Evolutionary conservation across 35 echinoderm and acorn worm species (phyloP).

Genomic region (Stichopus chloronotus): DNA sequence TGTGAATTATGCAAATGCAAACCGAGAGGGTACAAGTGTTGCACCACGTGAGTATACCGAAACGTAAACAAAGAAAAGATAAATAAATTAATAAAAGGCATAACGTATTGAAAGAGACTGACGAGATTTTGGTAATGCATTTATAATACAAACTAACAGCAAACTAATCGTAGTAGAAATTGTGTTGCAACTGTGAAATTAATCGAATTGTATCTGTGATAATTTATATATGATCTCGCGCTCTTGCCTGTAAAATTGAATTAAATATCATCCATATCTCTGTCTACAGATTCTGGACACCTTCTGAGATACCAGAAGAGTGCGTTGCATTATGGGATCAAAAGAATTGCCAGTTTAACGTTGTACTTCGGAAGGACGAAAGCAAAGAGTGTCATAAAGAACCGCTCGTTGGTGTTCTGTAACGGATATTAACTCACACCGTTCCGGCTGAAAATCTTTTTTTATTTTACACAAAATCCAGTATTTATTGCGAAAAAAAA

Average conservation of each 20-base stretch:
- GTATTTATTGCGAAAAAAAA: too few species aligned
- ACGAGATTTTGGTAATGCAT: not conserved
- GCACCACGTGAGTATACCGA: not conserved
- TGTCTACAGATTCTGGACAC: conserved; percentile 11
- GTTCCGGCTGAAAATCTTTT: too few species aligned
- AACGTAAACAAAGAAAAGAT: not conserved
- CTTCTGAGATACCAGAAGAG: not conserved
- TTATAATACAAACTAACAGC: not conserved
- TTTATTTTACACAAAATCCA: too few species aligned
- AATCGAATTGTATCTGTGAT: too few species aligned
- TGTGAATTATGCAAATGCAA: conserved; percentile 10
- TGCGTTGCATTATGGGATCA: conserved; percentile 25
- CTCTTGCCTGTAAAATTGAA: not conserved
- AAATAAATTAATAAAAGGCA: not conserved
- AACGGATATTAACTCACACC: not conserved
- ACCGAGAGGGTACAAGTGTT: not conserved
- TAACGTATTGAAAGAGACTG: not conserved
- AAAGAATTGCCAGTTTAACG: not conserved
- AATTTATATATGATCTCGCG: not conserved
- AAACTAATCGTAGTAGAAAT: too few species aligned
- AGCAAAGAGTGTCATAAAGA: conserved; percentile 9
- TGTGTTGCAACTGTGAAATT: too few species aligned
- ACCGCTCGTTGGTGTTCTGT: not conserved
- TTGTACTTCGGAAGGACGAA: conserved; percentile 13
- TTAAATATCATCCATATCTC: too few species aligned